Base-by-base conservation (phyloP, 1,140 invertebrate genomes). In the Nomia melanderi region DNA sequence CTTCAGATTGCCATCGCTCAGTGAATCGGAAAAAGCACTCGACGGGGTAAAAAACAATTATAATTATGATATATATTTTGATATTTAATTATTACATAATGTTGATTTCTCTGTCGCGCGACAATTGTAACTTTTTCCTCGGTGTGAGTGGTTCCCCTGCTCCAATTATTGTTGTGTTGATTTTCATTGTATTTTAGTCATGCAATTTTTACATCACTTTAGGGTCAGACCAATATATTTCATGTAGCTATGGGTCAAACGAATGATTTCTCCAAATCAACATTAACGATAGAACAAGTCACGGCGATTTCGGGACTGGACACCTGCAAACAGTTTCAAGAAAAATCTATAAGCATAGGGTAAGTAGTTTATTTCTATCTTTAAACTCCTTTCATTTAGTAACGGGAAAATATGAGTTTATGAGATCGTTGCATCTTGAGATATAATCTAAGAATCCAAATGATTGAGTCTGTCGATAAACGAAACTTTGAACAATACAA, bases 1-100 rank as follows among this genome's bases (percentile, higher is more conserved):
- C 88, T 96, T 96, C 84, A 93, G 95, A 4, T 90, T 96, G 53
- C 95, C 96, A 23, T 95, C 95, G 0, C 92, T 96, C 59, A 94
- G 94, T 78, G 95, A 95, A 83, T 94, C 94, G 6, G 95, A 95
- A 25, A 88, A 87, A 74, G 88, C 86, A 11, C 85, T 90, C 12
- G 91, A 94, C 59, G 92, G 91, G 17, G 89, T 94, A 14, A 93
- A 93, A 78, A 92, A 94, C 88, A 87, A 91, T 41, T 92, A 91
- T n/a, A 50, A 50, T 50, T 14, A 92, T 94, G 6, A 94, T 96
- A 79, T 96, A 95, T 44, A 17, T 4, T 5, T 44, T 44, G 41
- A 44, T 17, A 17, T 44, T 44, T 14, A 17, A 1, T 14, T 44
- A 17, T 5, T 17, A 20, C 14, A 44, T 17, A 5, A 44, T 44